Evolutionary conservation across 2,113 vertebrate genomes (phyloP), one percentile per base, ranked within the genome.

Genomic region (Syngnathus floridae): DNA sequence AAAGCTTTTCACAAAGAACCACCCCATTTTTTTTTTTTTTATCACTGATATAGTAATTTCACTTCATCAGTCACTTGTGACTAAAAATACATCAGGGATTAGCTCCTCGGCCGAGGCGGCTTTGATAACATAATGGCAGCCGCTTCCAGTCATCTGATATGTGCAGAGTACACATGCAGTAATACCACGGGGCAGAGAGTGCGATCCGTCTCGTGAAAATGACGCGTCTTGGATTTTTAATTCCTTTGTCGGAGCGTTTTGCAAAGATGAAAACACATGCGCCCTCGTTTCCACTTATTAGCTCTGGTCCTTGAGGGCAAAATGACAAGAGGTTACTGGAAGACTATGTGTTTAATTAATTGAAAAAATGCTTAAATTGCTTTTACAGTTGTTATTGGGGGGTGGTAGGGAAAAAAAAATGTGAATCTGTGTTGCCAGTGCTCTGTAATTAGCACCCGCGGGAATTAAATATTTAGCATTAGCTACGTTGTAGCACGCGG

Each of bases 401-500:
- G 83, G 87, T 83, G 21, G 5, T 21, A 26, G 22, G 7, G 5
- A 16, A 45, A 40, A 90, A 90, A 90, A 90, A 89, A n/a, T 81
- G 77, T 92, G 93, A 95, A 95, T 94, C 94, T 87, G 82, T 95
- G 94, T 98, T 98, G 95, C 94, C 95, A 95, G 93, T 91, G 90
- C 93, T 94, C 92, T 94, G 90, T 99, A 99, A 99, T 99, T 99
- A 95, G 96, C 91, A 94, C 97, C 93, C 92, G 1, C 0, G 95
- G 95, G 97, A 98, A 95, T 96, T 94, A 94, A 94, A 98, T 98
- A 97, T 98, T 99, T 98, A 98, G 94, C 94, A 96, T 97, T 96
- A 94, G 95, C 96, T 93, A 93, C 95, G 95, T 97, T 95, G 93
- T 94, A 92, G 94, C 93, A 92, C 92, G 94, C 93, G 95, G 94